Conservation (phyloP, 2,797 vertebrate species). For the Periophthalmus magnuspinnatus region DNA sequence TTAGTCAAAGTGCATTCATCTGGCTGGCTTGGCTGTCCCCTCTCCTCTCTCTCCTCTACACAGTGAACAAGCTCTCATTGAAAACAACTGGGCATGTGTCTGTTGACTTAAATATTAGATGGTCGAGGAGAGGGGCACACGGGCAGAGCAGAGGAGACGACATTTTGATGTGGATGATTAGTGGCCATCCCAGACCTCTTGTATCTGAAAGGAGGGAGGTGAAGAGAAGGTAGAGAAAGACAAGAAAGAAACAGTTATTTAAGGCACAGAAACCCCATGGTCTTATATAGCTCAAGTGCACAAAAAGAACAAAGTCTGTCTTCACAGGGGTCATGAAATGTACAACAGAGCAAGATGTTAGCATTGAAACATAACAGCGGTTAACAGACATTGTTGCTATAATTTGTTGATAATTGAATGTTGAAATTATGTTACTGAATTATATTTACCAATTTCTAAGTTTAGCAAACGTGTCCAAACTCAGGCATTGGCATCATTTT, state of each 20-base stretch:
- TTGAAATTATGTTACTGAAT: too few species aligned
- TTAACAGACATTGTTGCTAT: too few species aligned
- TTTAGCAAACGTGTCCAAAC: too few species aligned
- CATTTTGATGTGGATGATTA: constrained; percentile 54
- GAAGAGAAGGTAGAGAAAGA: constrained; percentile 21
- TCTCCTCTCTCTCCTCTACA: constrained; percentile 28
- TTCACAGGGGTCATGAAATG: constrained; percentile 66
- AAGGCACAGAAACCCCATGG: constrained; percentile 29
- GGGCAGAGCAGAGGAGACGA: constrained; percentile 40
- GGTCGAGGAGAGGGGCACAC: constrained; percentile 49
- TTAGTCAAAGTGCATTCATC: constrained; percentile 71
- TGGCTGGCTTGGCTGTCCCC: constrained; percentile 47
- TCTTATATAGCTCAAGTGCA: constrained; percentile 32
- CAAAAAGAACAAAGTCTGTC: constrained; percentile 36
- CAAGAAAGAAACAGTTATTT: constrained; percentile 33
- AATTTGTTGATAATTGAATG: too few species aligned
- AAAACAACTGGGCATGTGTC: constrained; percentile 52
- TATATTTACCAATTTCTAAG: too few species aligned
- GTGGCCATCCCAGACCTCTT: constrained; percentile 49
- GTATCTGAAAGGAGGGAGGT: constrained; percentile 30
- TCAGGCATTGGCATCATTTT: too few species aligned
- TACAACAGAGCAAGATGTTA: constrained; percentile 28
- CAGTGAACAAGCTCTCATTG: constrained; percentile 39
- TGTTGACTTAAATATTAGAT: constrained; percentile 63
- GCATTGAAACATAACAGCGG: too few species aligned